Conservation (phyloP, 2,797 vertebrate genomes). For the Pseudochirops cupreus region DNA sequence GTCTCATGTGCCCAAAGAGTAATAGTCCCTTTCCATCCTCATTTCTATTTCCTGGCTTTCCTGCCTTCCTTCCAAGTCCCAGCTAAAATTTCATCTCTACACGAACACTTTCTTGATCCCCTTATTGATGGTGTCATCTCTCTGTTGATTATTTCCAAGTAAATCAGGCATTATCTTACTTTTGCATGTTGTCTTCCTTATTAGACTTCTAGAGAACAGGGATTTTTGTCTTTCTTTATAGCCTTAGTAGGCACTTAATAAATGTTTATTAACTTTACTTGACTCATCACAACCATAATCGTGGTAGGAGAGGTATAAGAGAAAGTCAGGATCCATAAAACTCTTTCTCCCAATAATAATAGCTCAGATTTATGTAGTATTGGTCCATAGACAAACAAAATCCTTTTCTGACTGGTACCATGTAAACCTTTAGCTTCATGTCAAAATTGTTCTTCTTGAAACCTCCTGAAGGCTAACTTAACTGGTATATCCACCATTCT, state of each 20-base stretch:
- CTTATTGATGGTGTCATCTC: not conserved
- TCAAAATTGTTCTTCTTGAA: not conserved
- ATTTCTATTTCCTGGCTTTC: not conserved
- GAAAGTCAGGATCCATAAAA: not conserved
- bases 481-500: not conserved
- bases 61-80: not conserved
- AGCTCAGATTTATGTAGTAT: not conserved
- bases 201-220: not conserved
- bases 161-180: not conserved
- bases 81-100: not conserved
- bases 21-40: too few relatives aligned
- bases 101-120: not conserved
- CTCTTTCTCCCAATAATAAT: not conserved
- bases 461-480: not conserved
- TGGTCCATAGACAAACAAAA: not conserved
- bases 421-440: not conserved
- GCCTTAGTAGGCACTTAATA: not conserved
- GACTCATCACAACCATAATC: not conserved
- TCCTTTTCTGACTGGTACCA: not conserved
- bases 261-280: not conserved
- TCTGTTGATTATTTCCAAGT: not conserved
- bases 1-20: not conserved
- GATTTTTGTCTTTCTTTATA: not conserved
- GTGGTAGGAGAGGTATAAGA: not conserved
- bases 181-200: not conserved